Percentiles rank a stretch among this genome's conserved stretches.
Evolutionary conservation across 2,888 invertebrate genomes (phyloP).

Genomic region (Cerceris rybyensis): DNA sequence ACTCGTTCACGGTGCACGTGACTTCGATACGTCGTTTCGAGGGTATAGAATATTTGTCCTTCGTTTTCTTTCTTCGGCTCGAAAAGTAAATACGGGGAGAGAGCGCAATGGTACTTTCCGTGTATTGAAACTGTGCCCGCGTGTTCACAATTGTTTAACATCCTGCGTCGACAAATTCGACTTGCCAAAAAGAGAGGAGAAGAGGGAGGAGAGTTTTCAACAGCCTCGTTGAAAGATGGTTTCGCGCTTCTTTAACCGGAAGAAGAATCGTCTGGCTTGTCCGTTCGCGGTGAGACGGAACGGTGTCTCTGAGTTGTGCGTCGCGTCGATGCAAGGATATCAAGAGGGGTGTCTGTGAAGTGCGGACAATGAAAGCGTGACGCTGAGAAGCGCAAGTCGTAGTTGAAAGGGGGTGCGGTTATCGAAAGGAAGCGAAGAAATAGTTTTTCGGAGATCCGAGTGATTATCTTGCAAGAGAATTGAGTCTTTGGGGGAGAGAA

Average conservation of each 20-base stretch:
- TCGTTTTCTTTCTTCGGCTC: neutral
- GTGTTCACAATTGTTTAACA: neutral
- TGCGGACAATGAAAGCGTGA: too few relatives aligned
- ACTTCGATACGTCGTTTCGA: neutral
- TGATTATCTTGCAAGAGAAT: too few relatives aligned
- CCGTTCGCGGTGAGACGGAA: neutral
- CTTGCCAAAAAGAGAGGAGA: neutral
- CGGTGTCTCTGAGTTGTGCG: neutral
- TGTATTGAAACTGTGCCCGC: neutral
- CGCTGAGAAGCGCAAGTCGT: too few relatives aligned
- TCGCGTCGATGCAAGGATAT: neutral
- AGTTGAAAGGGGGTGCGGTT: too few relatives aligned
- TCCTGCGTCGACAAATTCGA: too few relatives aligned
- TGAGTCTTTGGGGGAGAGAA: too few relatives aligned
- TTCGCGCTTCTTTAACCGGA: slow-evolving; percentile 4
- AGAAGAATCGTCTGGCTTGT: slow-evolving; percentile 16
- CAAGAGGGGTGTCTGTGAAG: too few relatives aligned
- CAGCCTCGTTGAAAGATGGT: too few relatives aligned
- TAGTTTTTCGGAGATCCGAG: too few relatives aligned
- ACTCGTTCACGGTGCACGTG: neutral
- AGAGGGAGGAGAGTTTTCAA: neutral
- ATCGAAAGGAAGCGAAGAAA: too few relatives aligned
- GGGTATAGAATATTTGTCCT: too few relatives aligned
- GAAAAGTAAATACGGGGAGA: neutral
- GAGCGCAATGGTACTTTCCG: neutral